phyloP scores from a whole-genome alignment of 2,113 vertebrate genomes.

The Falco punctatus region DNA sequence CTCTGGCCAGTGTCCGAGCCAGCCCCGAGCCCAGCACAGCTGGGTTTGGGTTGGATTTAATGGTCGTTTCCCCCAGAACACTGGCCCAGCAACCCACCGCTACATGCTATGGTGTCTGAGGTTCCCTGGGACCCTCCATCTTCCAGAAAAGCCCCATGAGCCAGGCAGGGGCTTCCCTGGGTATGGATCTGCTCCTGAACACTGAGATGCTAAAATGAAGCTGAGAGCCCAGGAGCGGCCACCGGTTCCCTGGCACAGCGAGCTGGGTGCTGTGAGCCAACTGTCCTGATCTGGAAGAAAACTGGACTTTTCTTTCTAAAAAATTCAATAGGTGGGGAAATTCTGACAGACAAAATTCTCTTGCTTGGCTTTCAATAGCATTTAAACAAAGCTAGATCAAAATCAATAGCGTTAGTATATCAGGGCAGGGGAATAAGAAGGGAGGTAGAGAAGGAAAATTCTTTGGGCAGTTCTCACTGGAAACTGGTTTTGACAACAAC shows the following conservation, averaged over 20 bases:
- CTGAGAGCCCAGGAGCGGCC: neutral
- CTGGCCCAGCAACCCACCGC: neutral
- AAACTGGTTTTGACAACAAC: neutral
- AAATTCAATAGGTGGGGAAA: neutral
- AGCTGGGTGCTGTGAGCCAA: neutral
- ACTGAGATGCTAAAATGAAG: neutral
- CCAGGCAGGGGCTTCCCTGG: neutral
- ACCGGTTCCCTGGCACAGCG: neutral
- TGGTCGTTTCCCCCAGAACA: neutral
- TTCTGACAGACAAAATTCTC: neutral
- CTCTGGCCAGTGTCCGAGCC: neutral
- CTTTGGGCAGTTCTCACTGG: neutral
- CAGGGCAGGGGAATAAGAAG: neutral
- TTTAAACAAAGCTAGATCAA: neutral
- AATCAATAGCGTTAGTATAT: accelerated
- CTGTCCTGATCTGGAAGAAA: neutral
- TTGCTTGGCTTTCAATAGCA: neutral
- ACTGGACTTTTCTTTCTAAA: neutral
- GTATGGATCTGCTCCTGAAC: neutral
- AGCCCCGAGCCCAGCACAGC: neutral
- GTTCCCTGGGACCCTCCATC: neutral
- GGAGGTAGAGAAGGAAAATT: neutral
- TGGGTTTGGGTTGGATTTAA: neutral
- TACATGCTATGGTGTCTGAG: neutral
- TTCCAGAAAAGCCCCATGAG: neutral